Evolutionary conservation across 2,888 invertebrate species (phyloP).

Genomic region (Dynastes maya): DNA sequence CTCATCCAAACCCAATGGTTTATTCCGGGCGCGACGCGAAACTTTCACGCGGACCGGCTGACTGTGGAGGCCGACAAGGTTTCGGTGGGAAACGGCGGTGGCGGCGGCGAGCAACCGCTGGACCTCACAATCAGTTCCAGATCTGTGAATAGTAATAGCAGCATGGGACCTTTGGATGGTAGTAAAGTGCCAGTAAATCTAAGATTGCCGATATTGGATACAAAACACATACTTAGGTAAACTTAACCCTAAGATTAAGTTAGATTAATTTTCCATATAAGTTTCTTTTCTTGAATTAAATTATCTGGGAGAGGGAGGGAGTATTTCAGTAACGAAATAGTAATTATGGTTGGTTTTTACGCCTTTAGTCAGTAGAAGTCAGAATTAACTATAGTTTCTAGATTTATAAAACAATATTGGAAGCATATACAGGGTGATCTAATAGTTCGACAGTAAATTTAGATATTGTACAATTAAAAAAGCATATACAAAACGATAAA

Average conservation of each 20-base stretch:
- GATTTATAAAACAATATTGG: too few species aligned
- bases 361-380: too few species aligned
- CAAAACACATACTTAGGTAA: constrained; percentile 82
- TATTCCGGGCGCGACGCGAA: constrained; percentile 72
- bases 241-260: constrained; percentile 68
- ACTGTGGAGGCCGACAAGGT: constrained; percentile 67
- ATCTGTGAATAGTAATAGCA: constrained; percentile 74
- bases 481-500: too few species aligned
- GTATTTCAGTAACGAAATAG: too few species aligned
- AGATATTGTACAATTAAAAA: too few species aligned
- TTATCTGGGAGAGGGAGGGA: too few species aligned
- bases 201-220: constrained; percentile 70
- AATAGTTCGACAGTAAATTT: too few species aligned
- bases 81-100: constrained; percentile 71
- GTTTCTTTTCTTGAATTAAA: too few species aligned
- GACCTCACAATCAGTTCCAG: constrained; percentile 84
- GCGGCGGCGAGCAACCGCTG: constrained; percentile 82
- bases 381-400: too few species aligned
- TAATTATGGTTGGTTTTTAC: too few species aligned
- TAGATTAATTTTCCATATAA: too few species aligned
- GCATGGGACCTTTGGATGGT: constrained; percentile 55
- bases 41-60: constrained; percentile 68
- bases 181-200: constrained; percentile 65
- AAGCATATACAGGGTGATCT: too few species aligned
- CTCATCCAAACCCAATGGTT: constrained; percentile 67